phyloP scores from a whole-genome alignment of 2,113 vertebrate genomes.

The Cardinalis cardinalis region DNA sequence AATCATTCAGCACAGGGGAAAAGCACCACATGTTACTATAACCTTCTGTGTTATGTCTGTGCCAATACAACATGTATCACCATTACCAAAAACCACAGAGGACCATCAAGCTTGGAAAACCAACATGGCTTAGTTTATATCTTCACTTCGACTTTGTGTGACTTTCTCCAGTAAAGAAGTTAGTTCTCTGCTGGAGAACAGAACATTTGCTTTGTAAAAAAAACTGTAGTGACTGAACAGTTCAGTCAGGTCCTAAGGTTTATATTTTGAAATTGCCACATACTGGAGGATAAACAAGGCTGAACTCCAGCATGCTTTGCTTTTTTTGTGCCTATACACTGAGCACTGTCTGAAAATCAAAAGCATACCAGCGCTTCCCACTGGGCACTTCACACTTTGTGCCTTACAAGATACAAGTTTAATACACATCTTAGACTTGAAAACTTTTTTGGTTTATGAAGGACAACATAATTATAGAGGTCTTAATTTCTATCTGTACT shows the following conservation, averaged over 20 bases:
- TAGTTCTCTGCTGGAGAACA: neutral
- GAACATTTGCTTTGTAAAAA: neutral
- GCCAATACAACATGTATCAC: neutral
- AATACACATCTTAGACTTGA: neutral
- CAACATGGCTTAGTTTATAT: neutral
- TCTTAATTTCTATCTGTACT: neutral
- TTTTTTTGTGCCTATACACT: neutral
- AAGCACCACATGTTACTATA: neutral
- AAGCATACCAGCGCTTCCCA: neutral
- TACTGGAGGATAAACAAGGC: neutral
- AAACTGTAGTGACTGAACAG: neutral
- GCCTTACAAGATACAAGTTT: neutral
- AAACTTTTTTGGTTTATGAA: neutral
- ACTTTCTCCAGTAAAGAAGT: neutral
- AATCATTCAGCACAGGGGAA: neutral
- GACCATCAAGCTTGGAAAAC: neutral
- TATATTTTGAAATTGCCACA: neutral
- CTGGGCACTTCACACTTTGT: neutral
- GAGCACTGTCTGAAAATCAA: neutral
- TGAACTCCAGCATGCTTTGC: neutral
- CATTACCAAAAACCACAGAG: neutral
- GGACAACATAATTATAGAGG: neutral
- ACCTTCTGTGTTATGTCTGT: neutral
- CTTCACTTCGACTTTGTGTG: neutral
- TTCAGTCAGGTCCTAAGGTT: neutral